Conservation (phyloP, 2,113 vertebrate genomes). For the Antidorcas marsupialis region DNA sequence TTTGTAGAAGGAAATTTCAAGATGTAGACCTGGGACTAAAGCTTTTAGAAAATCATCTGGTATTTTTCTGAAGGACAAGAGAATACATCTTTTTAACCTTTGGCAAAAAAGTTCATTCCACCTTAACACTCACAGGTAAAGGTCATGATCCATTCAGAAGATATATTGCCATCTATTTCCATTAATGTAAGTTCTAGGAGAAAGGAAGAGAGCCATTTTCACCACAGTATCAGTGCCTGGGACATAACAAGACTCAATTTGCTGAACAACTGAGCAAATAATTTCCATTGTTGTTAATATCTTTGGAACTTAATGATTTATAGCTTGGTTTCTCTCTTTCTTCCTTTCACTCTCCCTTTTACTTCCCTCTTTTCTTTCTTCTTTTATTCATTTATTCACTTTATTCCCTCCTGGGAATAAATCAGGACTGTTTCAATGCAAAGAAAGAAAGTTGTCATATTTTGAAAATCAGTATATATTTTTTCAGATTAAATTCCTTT, state of each 20-base stretch:
- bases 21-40: neutral
- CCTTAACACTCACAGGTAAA: neutral
- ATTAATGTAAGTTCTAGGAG: neutral
- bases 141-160: neutral
- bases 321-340: neutral
- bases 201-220: neutral
- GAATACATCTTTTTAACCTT: neutral
- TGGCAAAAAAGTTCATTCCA: neutral
- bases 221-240: neutral
- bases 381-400: neutral
- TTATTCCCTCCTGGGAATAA: neutral
- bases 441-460: neutral
- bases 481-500: neutral
- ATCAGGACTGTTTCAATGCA: neutral
- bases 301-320: neutral
- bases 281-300: neutral
- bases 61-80: neutral
- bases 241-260: neutral
- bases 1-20: neutral
- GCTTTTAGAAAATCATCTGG: neutral
- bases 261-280: neutral
- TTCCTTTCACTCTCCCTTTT: neutral
- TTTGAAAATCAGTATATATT: neutral
- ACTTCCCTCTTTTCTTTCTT: neutral
- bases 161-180: neutral